Conservation (phyloP, 2,113 vertebrate species). For the Alethe diademata region DNA sequence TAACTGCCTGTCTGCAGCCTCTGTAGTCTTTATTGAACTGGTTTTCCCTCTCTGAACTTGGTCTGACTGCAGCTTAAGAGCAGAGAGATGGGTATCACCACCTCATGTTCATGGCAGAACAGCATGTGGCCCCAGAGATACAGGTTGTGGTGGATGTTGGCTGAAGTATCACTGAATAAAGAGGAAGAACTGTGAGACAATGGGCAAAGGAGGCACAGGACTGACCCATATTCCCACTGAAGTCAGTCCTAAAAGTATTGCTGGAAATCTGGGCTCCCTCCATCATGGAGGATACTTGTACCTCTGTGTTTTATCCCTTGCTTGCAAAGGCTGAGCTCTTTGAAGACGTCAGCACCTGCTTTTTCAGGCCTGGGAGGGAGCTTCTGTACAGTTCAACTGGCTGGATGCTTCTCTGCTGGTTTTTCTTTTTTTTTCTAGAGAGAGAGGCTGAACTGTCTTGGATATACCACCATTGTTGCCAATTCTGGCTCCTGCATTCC, state of each 20-base stretch:
- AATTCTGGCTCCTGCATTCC: background rate
- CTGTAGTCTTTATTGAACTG: background rate
- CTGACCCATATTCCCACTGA: background rate
- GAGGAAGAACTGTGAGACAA: background rate
- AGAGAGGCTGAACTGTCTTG: background rate
- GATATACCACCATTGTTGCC: background rate
- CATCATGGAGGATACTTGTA: background rate
- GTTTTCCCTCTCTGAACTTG: background rate
- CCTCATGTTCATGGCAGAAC: background rate
- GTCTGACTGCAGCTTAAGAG: background rate
- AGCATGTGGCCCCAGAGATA: background rate
- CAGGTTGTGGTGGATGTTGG: background rate
- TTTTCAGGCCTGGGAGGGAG: background rate
- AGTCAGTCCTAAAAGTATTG: background rate
- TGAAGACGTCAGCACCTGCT: background rate
- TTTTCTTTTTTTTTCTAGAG: background rate
- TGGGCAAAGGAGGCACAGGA: background rate
- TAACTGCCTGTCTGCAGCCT: background rate
- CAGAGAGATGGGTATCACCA: background rate
- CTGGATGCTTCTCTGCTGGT: background rate
- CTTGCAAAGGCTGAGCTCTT: background rate
- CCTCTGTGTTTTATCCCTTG: background rate
- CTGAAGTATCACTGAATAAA: background rate
- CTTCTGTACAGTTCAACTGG: background rate
- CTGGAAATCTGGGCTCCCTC: background rate